Conservation (phyloP, 2,888 invertebrate species). For the Drosophila ustulata region DNA sequence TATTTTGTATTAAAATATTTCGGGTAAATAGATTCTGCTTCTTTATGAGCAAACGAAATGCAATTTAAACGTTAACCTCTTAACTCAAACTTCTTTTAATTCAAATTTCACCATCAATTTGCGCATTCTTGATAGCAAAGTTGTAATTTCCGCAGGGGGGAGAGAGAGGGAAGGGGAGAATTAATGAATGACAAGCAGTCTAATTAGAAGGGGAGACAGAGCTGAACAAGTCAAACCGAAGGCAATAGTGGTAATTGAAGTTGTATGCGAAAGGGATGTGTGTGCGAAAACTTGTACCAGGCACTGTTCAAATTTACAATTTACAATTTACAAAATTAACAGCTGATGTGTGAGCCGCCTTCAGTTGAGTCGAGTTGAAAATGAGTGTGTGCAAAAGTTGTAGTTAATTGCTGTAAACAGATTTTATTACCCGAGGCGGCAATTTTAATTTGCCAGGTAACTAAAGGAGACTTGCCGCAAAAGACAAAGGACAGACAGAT, state of each 20-base stretch:
- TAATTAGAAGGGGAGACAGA: not conserved
- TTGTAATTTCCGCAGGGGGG: not conserved
- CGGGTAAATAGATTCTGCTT: too few relatives aligned
- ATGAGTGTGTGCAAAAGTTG: conserved; percentile 12
- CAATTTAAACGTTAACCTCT: not conserved
- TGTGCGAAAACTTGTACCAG: conserved; percentile 12
- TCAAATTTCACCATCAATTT: not conserved
- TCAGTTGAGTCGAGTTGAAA: not conserved
- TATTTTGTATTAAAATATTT: too few relatives aligned
- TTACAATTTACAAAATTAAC: conserved; percentile 3
- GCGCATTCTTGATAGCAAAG: not conserved
- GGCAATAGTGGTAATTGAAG: conserved; percentile 2
- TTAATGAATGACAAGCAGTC: conserved; percentile 2
- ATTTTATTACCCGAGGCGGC: conserved; percentile 28
- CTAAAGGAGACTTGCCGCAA: conserved; percentile 20
- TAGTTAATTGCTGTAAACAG: conserved; percentile 36
- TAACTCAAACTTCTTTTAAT: not conserved
- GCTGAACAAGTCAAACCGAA: not conserved
- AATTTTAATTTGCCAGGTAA: conserved; percentile 33
- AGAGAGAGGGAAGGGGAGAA: not conserved
- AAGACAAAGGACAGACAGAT: conserved; percentile 7
- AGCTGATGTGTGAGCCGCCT: conserved; percentile 2
- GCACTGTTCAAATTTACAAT: conserved; percentile 11
- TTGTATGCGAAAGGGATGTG: not conserved
- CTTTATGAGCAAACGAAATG: not conserved